Base-by-base conservation (phyloP, 37 sponge, comb jelly and placozoan genomes). In the Amphimedon queenslandica region DNA sequence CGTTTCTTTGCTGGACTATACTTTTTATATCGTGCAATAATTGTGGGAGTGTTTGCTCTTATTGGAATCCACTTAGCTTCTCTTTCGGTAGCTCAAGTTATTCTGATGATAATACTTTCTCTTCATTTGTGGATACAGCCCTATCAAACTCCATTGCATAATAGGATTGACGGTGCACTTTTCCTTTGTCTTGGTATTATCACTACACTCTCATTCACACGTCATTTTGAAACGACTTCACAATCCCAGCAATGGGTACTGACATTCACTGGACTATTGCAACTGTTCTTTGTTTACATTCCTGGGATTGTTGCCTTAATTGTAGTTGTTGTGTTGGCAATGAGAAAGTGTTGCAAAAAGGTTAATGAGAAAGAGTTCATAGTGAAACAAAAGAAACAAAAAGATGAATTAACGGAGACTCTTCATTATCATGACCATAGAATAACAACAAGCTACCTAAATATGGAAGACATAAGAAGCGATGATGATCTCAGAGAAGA, bases 121-220 rank as follows among this genome's bases (percentile, higher is more conserved):
- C 16, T 77, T 2, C 77, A 77, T 36, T 56, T 55, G 20, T 13
- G 40, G 18, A 33, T 29, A 5, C 77, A 77, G 68, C 77, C 77
- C 2, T 66, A 77, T 67, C 4, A 66, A 56, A 66, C 35, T n/a
- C 53, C 18, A 11, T 66, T 47, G 40, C 58, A 53, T 58, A 77
- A 77, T 66, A 27, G 41, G 4, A n/a, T 77, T 35, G 68, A 77
- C 32, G 29, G 53, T 47, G 53, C 13, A 18, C 53, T 47, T 13
- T 47, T 18, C 13, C 13, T 47, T 13, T 18, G 8, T 18, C 13
- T 47, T 18, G 53, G 13, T 18, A 13, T 47, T 8, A 13, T 47
- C 53, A 47, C 8, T 13, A 47, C 13, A 47, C 53, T 47, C 8
- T 18, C 53, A 47, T 18, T 47, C 13, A 18, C 13, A 13, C 53